Conservation (phyloP, 2,113 vertebrate species). For the Bubalus kerabau region DNA sequence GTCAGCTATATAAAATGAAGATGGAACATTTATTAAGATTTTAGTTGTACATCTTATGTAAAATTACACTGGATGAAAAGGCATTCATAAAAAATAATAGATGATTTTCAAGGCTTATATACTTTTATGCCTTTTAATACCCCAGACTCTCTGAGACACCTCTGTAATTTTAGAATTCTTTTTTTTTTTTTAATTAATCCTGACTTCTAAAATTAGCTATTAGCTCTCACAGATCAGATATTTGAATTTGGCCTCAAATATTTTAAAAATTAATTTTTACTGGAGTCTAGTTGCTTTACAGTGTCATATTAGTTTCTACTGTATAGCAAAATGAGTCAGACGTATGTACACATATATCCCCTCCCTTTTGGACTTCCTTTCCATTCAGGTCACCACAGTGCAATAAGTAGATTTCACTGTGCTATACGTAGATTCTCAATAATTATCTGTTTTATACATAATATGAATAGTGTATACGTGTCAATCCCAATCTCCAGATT, state of each 20-base stretch:
- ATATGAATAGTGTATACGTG: neutral
- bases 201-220: neutral
- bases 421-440: neutral
- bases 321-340: neutral
- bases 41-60: neutral
- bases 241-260: neutral
- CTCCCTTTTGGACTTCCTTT: neutral
- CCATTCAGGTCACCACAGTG: neutral
- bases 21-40: neutral
- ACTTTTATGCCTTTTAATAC: neutral
- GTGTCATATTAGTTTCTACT: neutral
- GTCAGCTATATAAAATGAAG: neutral
- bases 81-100: neutral
- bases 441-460: neutral
- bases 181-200: neutral
- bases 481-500: neutral
- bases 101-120: neutral
- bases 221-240: neutral
- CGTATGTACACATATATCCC: neutral
- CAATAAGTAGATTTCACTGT: neutral
- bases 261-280: neutral
- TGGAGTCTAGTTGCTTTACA: neutral
- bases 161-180: neutral
- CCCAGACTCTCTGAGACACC: neutral
- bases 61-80: neutral